Conservation (phyloP, 2,113 vertebrate species). For the Rhadina sibilatrix region DNA sequence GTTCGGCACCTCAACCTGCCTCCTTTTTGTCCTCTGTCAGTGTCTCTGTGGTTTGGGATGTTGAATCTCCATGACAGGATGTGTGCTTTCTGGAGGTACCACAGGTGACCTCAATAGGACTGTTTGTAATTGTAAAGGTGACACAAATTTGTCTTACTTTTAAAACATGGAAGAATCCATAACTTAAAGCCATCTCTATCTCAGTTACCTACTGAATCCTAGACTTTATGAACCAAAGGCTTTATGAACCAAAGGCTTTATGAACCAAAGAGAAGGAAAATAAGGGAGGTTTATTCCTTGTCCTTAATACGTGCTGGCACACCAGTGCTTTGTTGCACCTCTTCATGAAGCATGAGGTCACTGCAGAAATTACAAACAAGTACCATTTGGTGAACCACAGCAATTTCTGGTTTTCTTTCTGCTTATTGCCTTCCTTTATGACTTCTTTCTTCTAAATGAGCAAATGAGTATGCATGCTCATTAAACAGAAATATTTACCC, state of each 20-base stretch:
- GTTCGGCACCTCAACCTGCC: neutral
- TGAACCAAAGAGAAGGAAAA: neutral
- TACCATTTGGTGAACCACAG: neutral
- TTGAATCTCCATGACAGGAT: neutral
- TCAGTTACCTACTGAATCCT: neutral
- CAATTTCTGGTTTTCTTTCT: constrained; percentile 21
- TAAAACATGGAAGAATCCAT: neutral
- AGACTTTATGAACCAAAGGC: neutral
- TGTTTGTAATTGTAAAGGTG: neutral
- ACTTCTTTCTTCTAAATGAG: constrained; percentile 29
- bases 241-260: neutral
- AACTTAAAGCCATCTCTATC: neutral
- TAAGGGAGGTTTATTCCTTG: neutral
- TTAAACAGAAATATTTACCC: constrained; percentile 14
- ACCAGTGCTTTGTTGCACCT: neutral
- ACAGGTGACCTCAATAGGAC: neutral
- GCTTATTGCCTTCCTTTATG: constrained; percentile 39
- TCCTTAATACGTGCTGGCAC: neutral
- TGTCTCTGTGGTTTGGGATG: neutral
- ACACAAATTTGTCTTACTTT: neutral
- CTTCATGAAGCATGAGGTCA: neutral
- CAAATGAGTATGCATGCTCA: neutral
- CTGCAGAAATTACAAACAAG: neutral
- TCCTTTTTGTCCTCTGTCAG: neutral
- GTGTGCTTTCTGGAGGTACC: neutral